phyloP scores from a whole-genome alignment of 2,888 invertebrate species.

The Harpalus rubripes region DNA sequence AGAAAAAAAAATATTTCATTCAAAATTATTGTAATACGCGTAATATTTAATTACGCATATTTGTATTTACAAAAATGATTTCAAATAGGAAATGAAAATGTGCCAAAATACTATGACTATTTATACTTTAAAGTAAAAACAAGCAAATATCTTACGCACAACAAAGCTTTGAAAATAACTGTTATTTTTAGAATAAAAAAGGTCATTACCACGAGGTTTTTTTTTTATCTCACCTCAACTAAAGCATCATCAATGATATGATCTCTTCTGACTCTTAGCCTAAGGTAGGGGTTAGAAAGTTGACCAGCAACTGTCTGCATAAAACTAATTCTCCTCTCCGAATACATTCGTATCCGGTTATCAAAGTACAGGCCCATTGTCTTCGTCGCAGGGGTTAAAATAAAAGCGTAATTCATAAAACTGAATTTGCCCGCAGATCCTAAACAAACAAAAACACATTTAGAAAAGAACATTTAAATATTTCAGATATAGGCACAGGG shows the following conservation, averaged over 20 bases:
- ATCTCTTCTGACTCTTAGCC: slow-evolving; percentile 89
- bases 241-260: slow-evolving; percentile 95
- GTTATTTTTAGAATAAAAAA: slow-evolving; percentile 44
- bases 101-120: neutral
- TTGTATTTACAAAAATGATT: neutral
- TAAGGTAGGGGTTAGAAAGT: slow-evolving; percentile 90
- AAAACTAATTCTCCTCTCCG: slow-evolving; percentile 92
- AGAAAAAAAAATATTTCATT: no score
- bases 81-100: neutral
- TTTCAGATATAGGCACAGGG: no score
- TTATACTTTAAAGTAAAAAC: slow-evolving; percentile 17
- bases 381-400: slow-evolving; percentile 94
- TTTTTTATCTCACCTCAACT: slow-evolving; percentile 84
- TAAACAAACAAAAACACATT: neutral
- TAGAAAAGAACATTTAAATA: no score
- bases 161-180: slow-evolving; percentile 52
- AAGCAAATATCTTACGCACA: neutral
- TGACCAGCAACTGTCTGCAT: slow-evolving; percentile 91
- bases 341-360: slow-evolving; percentile 96
- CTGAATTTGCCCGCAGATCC: slow-evolving; percentile 85
- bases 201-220: slow-evolving; percentile 16
- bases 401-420: slow-evolving; percentile 94
- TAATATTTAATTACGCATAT: no score
- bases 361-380: slow-evolving; percentile 95
- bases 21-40: no score